Evolutionary conservation across 2,888 invertebrate genomes (phyloP).

Genomic region (Drosophila ochracea): DNA sequence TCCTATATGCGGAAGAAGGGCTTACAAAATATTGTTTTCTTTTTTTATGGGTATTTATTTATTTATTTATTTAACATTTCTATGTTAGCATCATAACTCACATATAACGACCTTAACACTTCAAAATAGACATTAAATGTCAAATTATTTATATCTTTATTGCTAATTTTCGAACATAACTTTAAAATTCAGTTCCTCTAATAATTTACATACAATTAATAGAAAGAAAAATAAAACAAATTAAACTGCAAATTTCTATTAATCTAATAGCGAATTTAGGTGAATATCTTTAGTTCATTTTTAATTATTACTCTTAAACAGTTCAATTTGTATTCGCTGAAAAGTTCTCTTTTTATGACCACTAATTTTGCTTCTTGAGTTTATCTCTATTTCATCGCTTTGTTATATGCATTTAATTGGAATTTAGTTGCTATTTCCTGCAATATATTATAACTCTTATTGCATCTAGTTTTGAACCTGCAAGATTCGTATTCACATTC

Average conservation of each 20-base stretch:
- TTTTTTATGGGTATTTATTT: not conserved
- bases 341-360: not conserved
- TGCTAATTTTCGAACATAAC: not conserved
- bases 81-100: not conserved
- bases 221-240: not conserved
- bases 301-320: not conserved
- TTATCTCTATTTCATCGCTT: not conserved
- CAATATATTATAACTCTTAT: not conserved
- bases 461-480: not conserved
- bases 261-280: not conserved
- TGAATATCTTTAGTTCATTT: not conserved
- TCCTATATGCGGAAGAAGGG: no score
- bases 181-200: not conserved
- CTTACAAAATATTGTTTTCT: no score
- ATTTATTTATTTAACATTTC: not conserved
- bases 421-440: not conserved
- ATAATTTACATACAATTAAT: not conserved
- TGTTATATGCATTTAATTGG: not conserved
- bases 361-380: no score
- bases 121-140: not conserved
- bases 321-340: not conserved
- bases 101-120: not conserved
- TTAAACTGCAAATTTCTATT: not conserved
- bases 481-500: not conserved
- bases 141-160: not conserved